Evolutionary conservation across 2,113 vertebrate species (phyloP).

Genomic region (Siniperca knerii): DNA sequence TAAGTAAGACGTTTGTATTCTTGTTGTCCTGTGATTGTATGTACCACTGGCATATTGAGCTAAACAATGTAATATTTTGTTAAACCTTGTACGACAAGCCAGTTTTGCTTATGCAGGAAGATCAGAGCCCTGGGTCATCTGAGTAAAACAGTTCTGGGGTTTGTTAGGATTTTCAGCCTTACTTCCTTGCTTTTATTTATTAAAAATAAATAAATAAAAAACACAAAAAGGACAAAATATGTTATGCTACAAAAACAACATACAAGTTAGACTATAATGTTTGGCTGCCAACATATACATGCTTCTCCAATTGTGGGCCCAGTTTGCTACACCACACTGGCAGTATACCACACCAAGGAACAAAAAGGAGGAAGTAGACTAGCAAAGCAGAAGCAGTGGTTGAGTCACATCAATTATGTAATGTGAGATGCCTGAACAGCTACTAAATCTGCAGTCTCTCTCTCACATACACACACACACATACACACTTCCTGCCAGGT

Average conservation of each 20-base stretch:
- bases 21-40: not conserved
- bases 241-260: not conserved
- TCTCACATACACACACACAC: not conserved
- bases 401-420: constrained; percentile 70
- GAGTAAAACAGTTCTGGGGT: not conserved
- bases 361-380: constrained; percentile 64
- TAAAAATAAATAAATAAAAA: not conserved
- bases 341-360: constrained; percentile 28
- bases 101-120: not conserved
- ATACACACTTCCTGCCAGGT: constrained; percentile 14
- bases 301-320: constrained; percentile 11
- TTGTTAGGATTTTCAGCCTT: not conserved
- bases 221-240: not conserved
- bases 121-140: not conserved
- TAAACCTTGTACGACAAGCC: not conserved
- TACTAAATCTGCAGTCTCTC: constrained; percentile 15
- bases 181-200: not conserved
- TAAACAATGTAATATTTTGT: not conserved
- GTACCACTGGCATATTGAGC: not conserved
- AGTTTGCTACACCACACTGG: not conserved
- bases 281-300: not conserved
- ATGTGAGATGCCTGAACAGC: constrained; percentile 39
- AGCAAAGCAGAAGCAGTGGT: constrained; percentile 56
- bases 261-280: too few relatives aligned
- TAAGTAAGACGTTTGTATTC: not conserved